A percentile compares a stretch with the other conserved stretches of the same genome.
Conservation (phyloP, 2,113 vertebrate genomes). For the Syngnathus scovelli region DNA sequence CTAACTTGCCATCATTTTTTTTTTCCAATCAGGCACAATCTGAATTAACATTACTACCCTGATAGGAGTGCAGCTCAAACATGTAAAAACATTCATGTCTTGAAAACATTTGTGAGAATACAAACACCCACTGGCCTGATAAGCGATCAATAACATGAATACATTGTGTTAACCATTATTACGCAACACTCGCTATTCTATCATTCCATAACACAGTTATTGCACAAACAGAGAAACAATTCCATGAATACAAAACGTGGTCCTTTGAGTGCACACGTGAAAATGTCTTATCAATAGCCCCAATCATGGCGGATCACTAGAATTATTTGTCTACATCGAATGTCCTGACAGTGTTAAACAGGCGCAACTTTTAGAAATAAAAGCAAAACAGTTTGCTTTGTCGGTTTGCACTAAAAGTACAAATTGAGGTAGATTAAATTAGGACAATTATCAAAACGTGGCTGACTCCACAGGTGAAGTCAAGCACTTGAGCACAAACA, state of each 20-base stretch:
- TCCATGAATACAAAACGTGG: constrained; percentile 15
- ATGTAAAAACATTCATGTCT: constrained; percentile 36
- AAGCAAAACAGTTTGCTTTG: constrained; percentile 12
- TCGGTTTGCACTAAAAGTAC: constrained; percentile 28
- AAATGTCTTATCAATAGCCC: constrained; percentile 15
- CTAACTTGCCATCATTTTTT: constrained; percentile 14
- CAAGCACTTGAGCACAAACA: background rate
- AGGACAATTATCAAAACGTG: constrained; percentile 35
- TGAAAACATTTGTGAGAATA: constrained; percentile 31
- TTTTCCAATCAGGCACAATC: constrained; percentile 32
- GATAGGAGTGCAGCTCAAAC: background rate
- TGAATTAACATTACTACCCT: constrained; percentile 1
- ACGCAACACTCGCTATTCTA: constrained; percentile 26
- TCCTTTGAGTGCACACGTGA: constrained; percentile 24
- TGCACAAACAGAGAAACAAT: constrained; percentile 51
- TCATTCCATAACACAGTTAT: constrained; percentile 42
- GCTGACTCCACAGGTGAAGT: background rate
- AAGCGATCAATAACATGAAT: constrained; percentile 24
- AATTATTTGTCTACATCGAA: background rate
- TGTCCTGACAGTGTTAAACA: constrained; percentile 10
- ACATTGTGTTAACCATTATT: constrained; percentile 18
- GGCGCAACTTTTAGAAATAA: constrained; percentile 8
- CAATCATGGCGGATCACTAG: constrained; percentile 14
- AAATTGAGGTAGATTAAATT: constrained; percentile 68
- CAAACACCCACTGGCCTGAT: constrained; percentile 57